Evolutionary conservation across 2,797 vertebrate species (phyloP), one percentile per base, ranked within the genome.

Genomic region (Lacerta bilineata): DNA sequence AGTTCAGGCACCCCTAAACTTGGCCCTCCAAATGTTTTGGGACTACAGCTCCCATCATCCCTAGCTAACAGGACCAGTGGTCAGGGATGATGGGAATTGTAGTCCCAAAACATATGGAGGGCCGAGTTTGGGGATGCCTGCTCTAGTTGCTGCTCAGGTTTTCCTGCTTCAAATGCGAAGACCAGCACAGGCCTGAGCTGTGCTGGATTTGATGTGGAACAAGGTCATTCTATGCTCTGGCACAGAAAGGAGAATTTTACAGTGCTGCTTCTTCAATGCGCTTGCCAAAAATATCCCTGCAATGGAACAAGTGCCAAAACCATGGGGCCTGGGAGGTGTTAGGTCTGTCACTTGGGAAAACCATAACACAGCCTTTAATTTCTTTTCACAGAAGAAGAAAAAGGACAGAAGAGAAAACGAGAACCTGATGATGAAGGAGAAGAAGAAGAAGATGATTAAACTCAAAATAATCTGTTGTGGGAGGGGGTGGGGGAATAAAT

Each of bases 381-480:
- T 94, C 66, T 0, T 90, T 90, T 95, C 93, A 1, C 85, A 98
- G 98, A 98, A 84, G 98, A 98, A 85, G 98, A 98, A 80, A 97
- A 95, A 95, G 98, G 98, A 90, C 97, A 98, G 97, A 99, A 99
- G 97, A 98, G 98, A 94, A 99, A 99, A 98, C 97, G 98, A 97
- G 98, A 99, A 17, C 95, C 98, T 10, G 98, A 99, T 87, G 99
- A 99, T n/a, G 99, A 99, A 95, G 99, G 98, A 20, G 99, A 99
- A 88, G 98, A 99, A 4, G 98, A 98, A 0, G 50, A 55, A 64
- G 61, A 64, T 23, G 98, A 99, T 91, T 98, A 97, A 96, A 93
- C 43, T 92, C 92, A 94, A 23, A 36, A 95, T 93, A 94, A 94
- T 96, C 95, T 95, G 92, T 95, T 96, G 97, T 96, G 97, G 94